Conservation (phyloP, 2,888 invertebrate genomes). For the Harpalus rubripes region DNA sequence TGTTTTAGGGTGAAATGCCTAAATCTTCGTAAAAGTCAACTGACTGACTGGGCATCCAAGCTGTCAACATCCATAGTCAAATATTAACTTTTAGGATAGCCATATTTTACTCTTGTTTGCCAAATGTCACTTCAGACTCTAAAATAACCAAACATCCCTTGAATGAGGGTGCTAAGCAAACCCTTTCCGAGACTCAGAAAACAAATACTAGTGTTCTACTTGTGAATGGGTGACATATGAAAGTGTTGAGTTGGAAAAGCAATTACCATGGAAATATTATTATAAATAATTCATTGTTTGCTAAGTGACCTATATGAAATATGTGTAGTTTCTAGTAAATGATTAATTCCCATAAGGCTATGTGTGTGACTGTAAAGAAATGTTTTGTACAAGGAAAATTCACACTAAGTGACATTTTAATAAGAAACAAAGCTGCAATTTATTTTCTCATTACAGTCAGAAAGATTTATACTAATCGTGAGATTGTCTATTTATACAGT, state of each 20-base stretch:
- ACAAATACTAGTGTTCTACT: slow-evolving; percentile 29
- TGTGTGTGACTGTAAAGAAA: slow-evolving; percentile 13
- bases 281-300: slow-evolving; percentile 41
- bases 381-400: slow-evolving; percentile 42
- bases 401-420: slow-evolving; percentile 45
- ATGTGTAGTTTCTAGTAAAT: not conserved
- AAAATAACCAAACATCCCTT: slow-evolving; percentile 73
- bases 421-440: slow-evolving; percentile 50
- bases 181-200: slow-evolving; percentile 18
- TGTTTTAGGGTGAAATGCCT: too few relatives aligned
- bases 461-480: slow-evolving; percentile 43
- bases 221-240: slow-evolving; percentile 16
- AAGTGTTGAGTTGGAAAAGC: not conserved
- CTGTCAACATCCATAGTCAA: slow-evolving; percentile 75
- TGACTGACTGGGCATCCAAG: not conserved
- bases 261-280: slow-evolving; percentile 23
- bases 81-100: slow-evolving; percentile 76
- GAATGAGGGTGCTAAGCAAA: slow-evolving; percentile 52
- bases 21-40: not conserved
- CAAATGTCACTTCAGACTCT: slow-evolving; percentile 76
- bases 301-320: slow-evolving; percentile 19
- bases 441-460: slow-evolving; percentile 47
- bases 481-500: slow-evolving; percentile 19
- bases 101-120: slow-evolving; percentile 76
- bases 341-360: slow-evolving; percentile 1